Evolutionary conservation across 2,113 vertebrate genomes (phyloP).

Genomic region (Muscicapa adusta): DNA sequence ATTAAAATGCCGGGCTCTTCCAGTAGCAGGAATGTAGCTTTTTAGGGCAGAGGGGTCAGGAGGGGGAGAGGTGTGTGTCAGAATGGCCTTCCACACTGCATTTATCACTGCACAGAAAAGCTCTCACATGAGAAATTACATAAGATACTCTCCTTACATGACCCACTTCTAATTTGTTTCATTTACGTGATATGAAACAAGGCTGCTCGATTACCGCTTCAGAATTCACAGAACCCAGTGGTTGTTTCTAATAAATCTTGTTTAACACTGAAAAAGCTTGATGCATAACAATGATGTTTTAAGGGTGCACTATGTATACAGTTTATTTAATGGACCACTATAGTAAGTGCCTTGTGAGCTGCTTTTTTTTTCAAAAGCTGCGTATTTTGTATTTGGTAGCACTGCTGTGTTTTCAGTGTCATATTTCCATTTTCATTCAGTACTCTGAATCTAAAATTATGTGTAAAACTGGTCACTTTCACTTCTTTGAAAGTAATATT

Average conservation of each 20-base stretch:
- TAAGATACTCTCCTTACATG: not conserved
- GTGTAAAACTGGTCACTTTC: not conserved
- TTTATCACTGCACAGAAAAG: not conserved
- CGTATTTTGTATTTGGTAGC: not conserved
- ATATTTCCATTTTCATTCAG: not conserved
- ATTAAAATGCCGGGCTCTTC: constrained; percentile 30
- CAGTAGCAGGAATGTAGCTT: constrained; percentile 54
- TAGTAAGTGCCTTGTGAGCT: constrained; percentile 62
- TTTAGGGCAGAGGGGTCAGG: not conserved
- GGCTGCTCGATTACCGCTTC: not conserved
- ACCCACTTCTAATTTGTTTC: not conserved
- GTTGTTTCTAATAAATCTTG: not conserved
- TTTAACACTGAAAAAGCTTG: not conserved
- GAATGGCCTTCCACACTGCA: not conserved
- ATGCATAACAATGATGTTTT: not conserved
- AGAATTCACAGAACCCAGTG: not conserved
- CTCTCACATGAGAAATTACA: not conserved
- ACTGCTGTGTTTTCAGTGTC: not conserved
- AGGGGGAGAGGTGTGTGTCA: not conserved
- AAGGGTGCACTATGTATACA: not conserved
- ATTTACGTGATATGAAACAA: not conserved
- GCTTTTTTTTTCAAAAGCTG: constrained; percentile 10
- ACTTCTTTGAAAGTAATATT: not conserved
- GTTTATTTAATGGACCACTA: constrained; percentile 18
- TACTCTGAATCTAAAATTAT: not conserved